Evolutionary conservation across 2,113 vertebrate genomes (phyloP).

Genomic region (Urocynchramus pylzowi): DNA sequence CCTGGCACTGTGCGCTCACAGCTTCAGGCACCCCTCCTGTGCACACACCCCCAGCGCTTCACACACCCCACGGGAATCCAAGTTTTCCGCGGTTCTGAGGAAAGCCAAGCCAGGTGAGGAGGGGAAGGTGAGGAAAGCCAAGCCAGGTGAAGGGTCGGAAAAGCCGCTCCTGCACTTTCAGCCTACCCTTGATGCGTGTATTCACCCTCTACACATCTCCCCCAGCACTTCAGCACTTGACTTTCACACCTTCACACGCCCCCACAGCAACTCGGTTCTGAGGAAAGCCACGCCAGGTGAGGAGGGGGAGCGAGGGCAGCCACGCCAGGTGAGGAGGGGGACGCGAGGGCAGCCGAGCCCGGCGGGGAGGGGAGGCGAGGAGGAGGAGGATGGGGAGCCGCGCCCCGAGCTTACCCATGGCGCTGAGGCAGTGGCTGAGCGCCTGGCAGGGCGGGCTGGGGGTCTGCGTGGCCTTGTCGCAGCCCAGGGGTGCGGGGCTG

Average conservation of each 20-base stretch:
- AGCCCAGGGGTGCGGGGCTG: conserved; percentile 81
- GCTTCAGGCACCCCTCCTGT: not conserved
- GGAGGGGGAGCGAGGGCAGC: not conserved
- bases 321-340: not conserved
- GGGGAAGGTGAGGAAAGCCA: not conserved
- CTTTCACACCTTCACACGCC: not conserved
- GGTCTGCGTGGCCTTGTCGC: conserved; percentile 88
- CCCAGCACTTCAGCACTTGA: not conserved
- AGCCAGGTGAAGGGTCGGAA: not conserved
- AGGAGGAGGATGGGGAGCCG: not conserved
- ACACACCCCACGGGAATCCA: not conserved
- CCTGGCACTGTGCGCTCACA: not conserved
- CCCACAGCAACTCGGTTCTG: not conserved
- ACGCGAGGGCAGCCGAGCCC: not conserved
- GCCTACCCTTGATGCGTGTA: accelerated
- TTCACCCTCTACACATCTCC: accelerated
- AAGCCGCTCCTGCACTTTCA: not conserved
- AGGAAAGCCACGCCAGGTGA: not conserved
- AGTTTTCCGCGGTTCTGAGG: not conserved
- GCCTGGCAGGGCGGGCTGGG: conserved; percentile 85
- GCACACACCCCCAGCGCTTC: not conserved
- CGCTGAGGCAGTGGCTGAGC: conserved; percentile 78
- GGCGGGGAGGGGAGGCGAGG: not conserved
- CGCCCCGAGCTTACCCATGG: conserved; percentile 67
- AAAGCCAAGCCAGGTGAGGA: not conserved